These are phyloP conservation scores for Hoplostethus atlanticus DNA, from an alignment of 2,797 vertebrate species.

Conservation along the genomic window DNA sequence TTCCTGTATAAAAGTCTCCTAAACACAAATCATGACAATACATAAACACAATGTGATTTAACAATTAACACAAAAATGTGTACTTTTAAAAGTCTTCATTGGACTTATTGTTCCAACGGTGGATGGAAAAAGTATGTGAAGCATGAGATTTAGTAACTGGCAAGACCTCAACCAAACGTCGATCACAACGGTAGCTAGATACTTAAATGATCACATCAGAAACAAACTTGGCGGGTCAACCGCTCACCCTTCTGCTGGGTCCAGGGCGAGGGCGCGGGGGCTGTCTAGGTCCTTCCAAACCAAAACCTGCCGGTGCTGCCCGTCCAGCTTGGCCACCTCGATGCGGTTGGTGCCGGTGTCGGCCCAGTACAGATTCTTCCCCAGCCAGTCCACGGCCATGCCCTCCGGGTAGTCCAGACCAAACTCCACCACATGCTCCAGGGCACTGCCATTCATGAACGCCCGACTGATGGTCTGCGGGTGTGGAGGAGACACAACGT, in stretches of 20 bases:
- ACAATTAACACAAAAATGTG: no score
- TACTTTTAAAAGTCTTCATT: no score
- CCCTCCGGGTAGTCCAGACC: constrained; percentile 97
- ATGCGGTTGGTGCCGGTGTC: constrained; percentile 98
- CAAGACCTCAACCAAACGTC: no score
- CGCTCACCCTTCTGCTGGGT: constrained; percentile 94
- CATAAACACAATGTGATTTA: no score
- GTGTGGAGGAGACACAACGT: not conserved
- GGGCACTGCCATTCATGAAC: constrained; percentile 96
- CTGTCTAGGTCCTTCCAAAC: constrained; percentile 99
- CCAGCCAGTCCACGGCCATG: constrained; percentile 98
- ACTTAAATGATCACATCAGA: no score
- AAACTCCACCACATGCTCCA: constrained; percentile 96
- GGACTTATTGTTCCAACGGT: no score
- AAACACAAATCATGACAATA: no score
- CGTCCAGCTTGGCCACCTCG: constrained; percentile 96
- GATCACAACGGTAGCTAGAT: no score
- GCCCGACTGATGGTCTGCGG: constrained; percentile 96
- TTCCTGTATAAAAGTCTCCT: no score
- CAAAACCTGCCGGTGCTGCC: constrained; percentile 95
- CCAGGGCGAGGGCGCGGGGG: constrained; percentile 92
- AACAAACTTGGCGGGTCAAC: not conserved
- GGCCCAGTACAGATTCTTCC: constrained; percentile 98
- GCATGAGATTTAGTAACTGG: no score
- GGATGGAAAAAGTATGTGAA: no score